Percentiles rank a stretch among this genome's conserved stretches.
These are phyloP conservation scores for Spialia ferax DNA, from an alignment of 2,888 invertebrate species.

Conservation along the genomic window DNA sequence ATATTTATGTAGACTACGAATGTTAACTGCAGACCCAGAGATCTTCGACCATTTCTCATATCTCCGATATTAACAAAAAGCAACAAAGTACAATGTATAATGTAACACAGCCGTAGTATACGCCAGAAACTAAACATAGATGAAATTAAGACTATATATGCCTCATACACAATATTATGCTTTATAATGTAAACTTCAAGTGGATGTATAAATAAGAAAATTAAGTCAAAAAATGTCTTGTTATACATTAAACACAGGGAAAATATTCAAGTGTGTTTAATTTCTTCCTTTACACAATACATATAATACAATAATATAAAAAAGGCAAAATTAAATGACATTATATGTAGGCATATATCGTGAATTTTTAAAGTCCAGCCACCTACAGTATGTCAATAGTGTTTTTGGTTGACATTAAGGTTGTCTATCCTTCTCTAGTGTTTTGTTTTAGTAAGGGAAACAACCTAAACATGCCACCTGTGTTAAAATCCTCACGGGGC, in stretches of 20 bases:
- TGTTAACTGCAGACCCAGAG: background rate
- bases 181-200: too few species aligned
- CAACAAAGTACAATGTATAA: too few species aligned
- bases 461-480: slow-evolving; percentile 51
- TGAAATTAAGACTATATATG: background rate
- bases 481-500: slow-evolving; percentile 54
- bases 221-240: too few species aligned
- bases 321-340: background rate
- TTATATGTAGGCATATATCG: background rate
- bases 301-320: background rate
- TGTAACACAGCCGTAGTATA: background rate
- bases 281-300: background rate
- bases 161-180: too few species aligned
- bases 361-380: background rate
- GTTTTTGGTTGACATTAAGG: slow-evolving; percentile 33
- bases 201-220: too few species aligned
- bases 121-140: background rate
- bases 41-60: background rate
- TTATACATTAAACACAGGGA: background rate
- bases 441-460: slow-evolving; percentile 6
- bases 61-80: background rate
- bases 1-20: background rate
- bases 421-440: slow-evolving; percentile 35
- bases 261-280: background rate
- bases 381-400: slow-evolving; percentile 10